phyloP scores from a whole-genome alignment of 2,888 invertebrate species.

The Noctua janthe region DNA sequence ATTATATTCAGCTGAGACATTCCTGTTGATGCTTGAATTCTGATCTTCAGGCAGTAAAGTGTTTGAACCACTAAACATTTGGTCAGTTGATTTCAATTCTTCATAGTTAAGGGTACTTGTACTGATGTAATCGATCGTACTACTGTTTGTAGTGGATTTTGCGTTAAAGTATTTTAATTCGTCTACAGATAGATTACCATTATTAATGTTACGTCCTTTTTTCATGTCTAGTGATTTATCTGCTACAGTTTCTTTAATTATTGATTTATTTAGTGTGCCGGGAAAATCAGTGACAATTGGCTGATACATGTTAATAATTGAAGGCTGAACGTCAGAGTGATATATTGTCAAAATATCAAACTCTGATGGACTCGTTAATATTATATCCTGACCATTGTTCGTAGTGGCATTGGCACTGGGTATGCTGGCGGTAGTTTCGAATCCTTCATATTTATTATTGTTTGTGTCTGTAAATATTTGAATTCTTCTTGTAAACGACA shows the following conservation, averaged over 20 bases:
- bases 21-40: background rate
- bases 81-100: background rate
- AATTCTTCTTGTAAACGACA: background rate
- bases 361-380: background rate
- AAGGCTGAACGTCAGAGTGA: background rate
- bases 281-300: background rate
- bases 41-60: background rate
- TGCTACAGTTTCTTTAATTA: background rate
- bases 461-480: background rate
- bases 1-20: background rate
- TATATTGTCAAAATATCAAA: conserved; percentile 3
- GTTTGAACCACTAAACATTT: background rate
- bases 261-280: background rate
- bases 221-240: background rate
- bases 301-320: background rate
- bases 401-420: background rate
- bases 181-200: background rate
- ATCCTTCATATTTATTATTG: background rate
- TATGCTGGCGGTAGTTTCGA: background rate
- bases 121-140: background rate
- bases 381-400: background rate
- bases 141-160: background rate
- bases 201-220: background rate
- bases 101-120: background rate
- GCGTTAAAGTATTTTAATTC: background rate